Evolutionary conservation across 92 coral and sea anemone genomes (phyloP).

Genomic region (Virgularia gustaviana): DNA sequence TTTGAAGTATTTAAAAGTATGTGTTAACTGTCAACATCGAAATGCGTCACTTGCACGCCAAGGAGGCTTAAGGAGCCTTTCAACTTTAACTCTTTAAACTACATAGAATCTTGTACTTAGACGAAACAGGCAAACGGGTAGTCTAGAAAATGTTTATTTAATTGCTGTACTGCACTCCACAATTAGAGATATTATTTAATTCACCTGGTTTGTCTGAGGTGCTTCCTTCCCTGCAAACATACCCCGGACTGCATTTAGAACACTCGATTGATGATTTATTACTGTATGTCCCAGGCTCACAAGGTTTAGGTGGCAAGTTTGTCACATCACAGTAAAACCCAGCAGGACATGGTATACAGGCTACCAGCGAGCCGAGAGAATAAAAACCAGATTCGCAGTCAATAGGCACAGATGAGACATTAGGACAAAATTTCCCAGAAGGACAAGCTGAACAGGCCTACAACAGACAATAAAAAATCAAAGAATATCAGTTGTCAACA

Average conservation of each 20-base stretch:
- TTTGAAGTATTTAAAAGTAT: no score
- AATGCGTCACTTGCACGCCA: no score
- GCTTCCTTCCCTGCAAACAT: slow-evolving; percentile 70
- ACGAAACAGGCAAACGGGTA: no score
- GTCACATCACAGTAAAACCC: slow-evolving; percentile 69
- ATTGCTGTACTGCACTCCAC: background rate
- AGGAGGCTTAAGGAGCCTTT: no score
- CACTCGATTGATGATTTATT: slow-evolving; percentile 70
- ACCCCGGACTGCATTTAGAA: slow-evolving; percentile 66
- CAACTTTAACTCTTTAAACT: no score
- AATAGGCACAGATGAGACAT: slow-evolving; percentile 68
- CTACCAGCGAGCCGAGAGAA: slow-evolving; percentile 71
- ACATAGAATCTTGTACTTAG: no score
- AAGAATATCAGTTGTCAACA: background rate
- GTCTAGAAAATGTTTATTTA: no score
- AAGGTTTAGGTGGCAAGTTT: slow-evolving; percentile 62
- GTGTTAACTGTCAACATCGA: no score
- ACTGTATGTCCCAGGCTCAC: slow-evolving; percentile 80
- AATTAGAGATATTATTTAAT: no score
- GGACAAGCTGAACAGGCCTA: slow-evolving; percentile 86
- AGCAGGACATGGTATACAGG: slow-evolving; percentile 81
- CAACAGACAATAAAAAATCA: background rate
- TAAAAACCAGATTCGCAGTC: slow-evolving; percentile 64
- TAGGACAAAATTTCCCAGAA: slow-evolving; percentile 78
- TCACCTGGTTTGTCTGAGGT: slow-evolving; percentile 64